Conservation (phyloP, 2,888 invertebrate genomes). For the Callyntrura sp. region DNA sequence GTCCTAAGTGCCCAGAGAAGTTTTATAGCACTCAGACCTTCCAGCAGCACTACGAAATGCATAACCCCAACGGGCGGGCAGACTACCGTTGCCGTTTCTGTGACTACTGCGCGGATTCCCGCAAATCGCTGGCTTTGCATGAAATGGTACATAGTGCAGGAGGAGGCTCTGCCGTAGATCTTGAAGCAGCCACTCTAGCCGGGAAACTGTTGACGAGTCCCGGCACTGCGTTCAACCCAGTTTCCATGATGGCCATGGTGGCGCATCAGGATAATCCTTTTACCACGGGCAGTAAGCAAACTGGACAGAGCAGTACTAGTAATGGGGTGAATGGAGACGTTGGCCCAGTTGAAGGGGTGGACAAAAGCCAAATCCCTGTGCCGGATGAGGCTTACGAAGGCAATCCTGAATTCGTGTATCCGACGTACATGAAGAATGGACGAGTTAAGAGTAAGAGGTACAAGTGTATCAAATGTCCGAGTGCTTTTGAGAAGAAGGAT, state of each 20-base stretch:
- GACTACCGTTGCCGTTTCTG: slow-evolving; percentile 90
- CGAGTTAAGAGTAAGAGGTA: slow-evolving; percentile 91
- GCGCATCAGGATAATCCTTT: slow-evolving; percentile 68
- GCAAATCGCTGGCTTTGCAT: slow-evolving; percentile 90
- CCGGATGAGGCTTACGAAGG: slow-evolving; percentile 86
- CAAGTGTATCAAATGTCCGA: slow-evolving; percentile 94
- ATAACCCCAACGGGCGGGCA: slow-evolving; percentile 86
- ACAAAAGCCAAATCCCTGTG: slow-evolving; percentile 48
- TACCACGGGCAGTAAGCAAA: neutral
- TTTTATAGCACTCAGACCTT: slow-evolving; percentile 91
- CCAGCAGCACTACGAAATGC: slow-evolving; percentile 90
- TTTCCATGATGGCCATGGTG: slow-evolving; percentile 70
- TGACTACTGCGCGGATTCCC: slow-evolving; percentile 90
- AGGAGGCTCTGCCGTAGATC: slow-evolving; percentile 32
- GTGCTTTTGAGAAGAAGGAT: slow-evolving; percentile 89
- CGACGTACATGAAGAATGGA: slow-evolving; percentile 91
- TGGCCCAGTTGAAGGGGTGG: neutral
- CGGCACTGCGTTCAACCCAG: slow-evolving; percentile 51
- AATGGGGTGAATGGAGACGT: neutral
- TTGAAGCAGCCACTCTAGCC: slow-evolving; percentile 7
- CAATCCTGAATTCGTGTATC: slow-evolving; percentile 92
- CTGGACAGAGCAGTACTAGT: neutral
- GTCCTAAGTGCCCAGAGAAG: slow-evolving; percentile 88
- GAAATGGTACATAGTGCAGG: slow-evolving; percentile 86
- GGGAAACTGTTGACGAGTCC: slow-evolving; percentile 50